Evolutionary conservation across 2,888 invertebrate genomes (phyloP).

Genomic region (Dasysyrphus tricinctus): DNA sequence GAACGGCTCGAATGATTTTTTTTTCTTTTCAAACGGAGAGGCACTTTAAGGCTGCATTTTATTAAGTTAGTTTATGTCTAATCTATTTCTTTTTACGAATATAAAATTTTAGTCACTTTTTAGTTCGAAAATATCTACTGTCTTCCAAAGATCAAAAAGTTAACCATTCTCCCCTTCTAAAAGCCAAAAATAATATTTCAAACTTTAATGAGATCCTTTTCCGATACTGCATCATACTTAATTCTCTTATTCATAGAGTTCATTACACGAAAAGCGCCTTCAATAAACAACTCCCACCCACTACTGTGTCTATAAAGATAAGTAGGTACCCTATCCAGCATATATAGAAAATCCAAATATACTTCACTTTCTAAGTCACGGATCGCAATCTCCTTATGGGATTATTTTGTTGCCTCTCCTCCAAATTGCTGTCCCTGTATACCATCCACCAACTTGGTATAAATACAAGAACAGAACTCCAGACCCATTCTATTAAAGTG

Average conservation of each 20-base stretch:
- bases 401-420: conserved; percentile 49
- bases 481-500: conserved; percentile 49
- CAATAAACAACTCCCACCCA: conserved; percentile 63
- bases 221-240: neutral
- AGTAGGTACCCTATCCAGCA: neutral
- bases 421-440: conserved; percentile 32
- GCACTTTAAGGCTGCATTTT: no score
- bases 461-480: conserved; percentile 11
- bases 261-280: conserved; percentile 50
- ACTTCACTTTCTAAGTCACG: conserved; percentile 63
- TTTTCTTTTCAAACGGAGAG: no score
- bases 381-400: conserved; percentile 67
- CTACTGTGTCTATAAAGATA: conserved; percentile 16
- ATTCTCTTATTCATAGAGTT: conserved; percentile 26
- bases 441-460: neutral
- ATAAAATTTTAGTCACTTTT: neutral
- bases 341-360: conserved; percentile 26
- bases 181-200: neutral
- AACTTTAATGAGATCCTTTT: conserved; percentile 3
- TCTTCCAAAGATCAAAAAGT: neutral
- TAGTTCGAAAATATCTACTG: neutral
- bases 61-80: no score
- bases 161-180: neutral
- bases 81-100: no score
- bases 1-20: no score